A percentile compares a stretch with the other conserved stretches of the same genome.
Evolutionary conservation across 2,888 invertebrate species (phyloP).

Genomic region (Choreutis nemorana): DNA sequence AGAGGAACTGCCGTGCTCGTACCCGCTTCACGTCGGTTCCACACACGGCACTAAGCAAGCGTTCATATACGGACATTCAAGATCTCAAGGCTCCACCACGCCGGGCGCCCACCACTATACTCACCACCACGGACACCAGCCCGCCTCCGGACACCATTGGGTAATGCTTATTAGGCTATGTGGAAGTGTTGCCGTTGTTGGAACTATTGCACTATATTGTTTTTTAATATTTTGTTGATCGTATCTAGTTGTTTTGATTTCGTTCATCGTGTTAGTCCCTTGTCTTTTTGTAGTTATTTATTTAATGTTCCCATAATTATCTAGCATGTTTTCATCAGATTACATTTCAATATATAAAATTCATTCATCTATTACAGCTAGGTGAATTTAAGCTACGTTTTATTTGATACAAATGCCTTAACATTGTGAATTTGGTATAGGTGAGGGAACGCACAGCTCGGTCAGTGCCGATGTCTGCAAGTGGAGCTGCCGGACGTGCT

Average conservation of each 20-base stretch:
- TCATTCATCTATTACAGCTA: too few species aligned
- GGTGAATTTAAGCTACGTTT: too few species aligned
- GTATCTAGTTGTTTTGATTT: conserved; percentile 24
- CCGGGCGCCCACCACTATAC: conserved; percentile 71
- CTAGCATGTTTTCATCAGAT: background rate
- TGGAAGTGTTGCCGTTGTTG: conserved; percentile 37
- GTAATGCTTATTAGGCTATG: conserved; percentile 66
- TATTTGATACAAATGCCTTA: conserved; percentile 4
- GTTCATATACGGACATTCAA: conserved; percentile 69
- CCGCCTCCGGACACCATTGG: conserved; percentile 79
- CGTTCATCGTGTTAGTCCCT: conserved; percentile 26
- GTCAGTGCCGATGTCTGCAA: conserved; percentile 86
- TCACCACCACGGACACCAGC: conserved; percentile 75
- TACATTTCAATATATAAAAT: background rate
- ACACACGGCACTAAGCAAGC: conserved; percentile 69
- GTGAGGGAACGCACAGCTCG: conserved; percentile 92
- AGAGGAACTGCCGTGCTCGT: conserved; percentile 90
- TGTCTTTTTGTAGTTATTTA: conserved; percentile 19
- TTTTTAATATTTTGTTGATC: conserved; percentile 18
- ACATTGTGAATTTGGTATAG: conserved; percentile 48
- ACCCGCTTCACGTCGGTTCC: conserved; percentile 86
- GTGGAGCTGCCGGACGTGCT: conserved; percentile 63
- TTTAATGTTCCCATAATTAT: conserved; percentile 3
- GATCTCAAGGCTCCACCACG: conserved; percentile 70
- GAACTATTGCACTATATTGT: conserved; percentile 18